These are phyloP conservation scores for Dromius quadrimaculatus DNA, from an alignment of 2,888 invertebrate genomes.

Conservation along the genomic window DNA sequence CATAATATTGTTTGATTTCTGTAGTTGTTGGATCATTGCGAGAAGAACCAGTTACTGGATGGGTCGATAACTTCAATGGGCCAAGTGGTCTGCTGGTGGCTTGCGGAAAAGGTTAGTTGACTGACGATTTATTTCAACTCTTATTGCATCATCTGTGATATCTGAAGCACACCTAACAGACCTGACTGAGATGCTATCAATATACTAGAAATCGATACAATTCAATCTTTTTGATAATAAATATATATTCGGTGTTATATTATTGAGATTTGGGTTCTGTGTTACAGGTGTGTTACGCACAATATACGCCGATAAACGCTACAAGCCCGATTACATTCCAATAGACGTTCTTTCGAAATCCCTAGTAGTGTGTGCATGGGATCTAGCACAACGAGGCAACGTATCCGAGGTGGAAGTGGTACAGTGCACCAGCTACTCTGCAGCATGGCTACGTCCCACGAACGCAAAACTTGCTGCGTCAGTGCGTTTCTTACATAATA, in stretches of 20 bases:
- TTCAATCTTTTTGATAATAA: too few relatives aligned
- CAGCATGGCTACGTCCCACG: not conserved
- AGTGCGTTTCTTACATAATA: not conserved
- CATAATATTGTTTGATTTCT: not conserved
- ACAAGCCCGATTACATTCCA: constrained; percentile 81
- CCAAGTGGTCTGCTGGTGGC: constrained; percentile 82
- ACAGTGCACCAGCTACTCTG: constrained; percentile 3
- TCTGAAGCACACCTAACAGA: too few relatives aligned
- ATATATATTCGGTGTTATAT: too few relatives aligned
- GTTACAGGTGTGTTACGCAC: constrained; percentile 81
- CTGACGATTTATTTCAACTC: too few relatives aligned
- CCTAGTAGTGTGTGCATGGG: constrained; percentile 78
- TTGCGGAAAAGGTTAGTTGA: constrained; percentile 76
- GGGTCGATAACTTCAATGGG: constrained; percentile 94
- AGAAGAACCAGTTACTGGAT: constrained; percentile 75
- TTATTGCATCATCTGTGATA: too few relatives aligned
- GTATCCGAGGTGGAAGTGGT: not conserved
- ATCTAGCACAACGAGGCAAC: constrained; percentile 56
- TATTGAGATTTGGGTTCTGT: too few relatives aligned
- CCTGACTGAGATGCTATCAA: too few relatives aligned
- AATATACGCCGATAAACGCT: constrained; percentile 71
- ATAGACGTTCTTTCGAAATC: constrained; percentile 83
- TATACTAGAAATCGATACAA: too few relatives aligned
- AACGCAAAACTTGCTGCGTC: not conserved
- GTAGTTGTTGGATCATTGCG: constrained; percentile 11